Evolutionary conservation across 2,888 invertebrate species (phyloP), one percentile per base, ranked within the genome.

Genomic region (Drosophila infuscata): DNA sequence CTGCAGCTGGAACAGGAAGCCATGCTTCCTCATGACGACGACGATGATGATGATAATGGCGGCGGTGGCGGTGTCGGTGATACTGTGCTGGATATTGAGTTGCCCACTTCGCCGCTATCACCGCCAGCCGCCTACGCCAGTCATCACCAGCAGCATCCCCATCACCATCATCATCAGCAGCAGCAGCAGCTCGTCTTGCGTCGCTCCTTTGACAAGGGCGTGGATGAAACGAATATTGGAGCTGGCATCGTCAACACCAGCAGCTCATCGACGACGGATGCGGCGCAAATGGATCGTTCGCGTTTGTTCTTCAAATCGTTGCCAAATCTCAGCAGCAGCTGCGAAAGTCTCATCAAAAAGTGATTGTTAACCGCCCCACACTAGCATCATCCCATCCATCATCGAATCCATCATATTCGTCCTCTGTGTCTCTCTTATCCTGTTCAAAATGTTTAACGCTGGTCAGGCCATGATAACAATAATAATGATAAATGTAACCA

Each of bases 301-400:
- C 91, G 92, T 57, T 86, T 94, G 74, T 92, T 94, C 82, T 95
- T 94, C 88, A 95, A 95, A 92, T 95, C 95, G 87, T 94, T 96
- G 94, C 96, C 96, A 93, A 96, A 96, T 94, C 94, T 96, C 93
- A 95, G 95, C 93, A 95, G 95, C 88, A 95, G 95, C 92, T 95
- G 95, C 92, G 95, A 95, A 92, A 95, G 94, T 91, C 94, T 95
- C 89, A 94, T 95, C 69, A 88, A 87, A 68, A 87, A 87, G 83
- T 87, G 84, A 87, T 73, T 68, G 48, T 36, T 29, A n/a, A 17
- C 9, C 36, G 3, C 17, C 8, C 38, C 25, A n/a, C 25, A 12
- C 29, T 38, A 46, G 25, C 36, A 38, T 36, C 25, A 53, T 36
- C 29, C 54, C 25, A 53, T 36, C 29, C 54, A 29, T n/a, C 29